Evolutionary conservation across 2,888 invertebrate species (phyloP).

Genomic region (Tinea pellionella): DNA sequence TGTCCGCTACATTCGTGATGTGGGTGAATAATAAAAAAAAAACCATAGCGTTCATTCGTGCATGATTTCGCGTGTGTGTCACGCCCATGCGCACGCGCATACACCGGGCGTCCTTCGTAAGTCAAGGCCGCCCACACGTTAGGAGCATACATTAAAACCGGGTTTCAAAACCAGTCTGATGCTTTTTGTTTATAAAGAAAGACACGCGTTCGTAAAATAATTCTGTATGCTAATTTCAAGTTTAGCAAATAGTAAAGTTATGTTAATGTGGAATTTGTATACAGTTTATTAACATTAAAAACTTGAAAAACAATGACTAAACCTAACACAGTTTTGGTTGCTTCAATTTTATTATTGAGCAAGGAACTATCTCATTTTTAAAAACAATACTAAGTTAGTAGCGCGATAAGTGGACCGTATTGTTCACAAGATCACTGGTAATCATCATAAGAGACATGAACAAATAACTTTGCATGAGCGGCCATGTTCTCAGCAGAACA

Average conservation of each 20-base stretch:
- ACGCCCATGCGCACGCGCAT: slow-evolving; percentile 24
- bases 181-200: not conserved
- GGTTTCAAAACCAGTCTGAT: slow-evolving; percentile 25
- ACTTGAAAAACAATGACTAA: not conserved
- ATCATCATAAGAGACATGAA: no score
- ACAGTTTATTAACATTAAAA: not conserved
- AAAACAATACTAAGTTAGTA: no score
- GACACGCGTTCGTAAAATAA: not conserved
- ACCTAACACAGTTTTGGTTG: not conserved
- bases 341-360: no score
- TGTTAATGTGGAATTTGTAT: not conserved
- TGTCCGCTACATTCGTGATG: slow-evolving; percentile 8
- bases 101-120: slow-evolving; percentile 41
- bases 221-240: not conserved
- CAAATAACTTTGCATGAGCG: no score
- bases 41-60: not conserved
- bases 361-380: no score
- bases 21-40: not conserved
- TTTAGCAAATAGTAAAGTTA: not conserved
- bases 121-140: slow-evolving; percentile 57
- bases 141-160: slow-evolving; percentile 29
- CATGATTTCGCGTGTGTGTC: not conserved
- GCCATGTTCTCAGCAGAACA: no score
- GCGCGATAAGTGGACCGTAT: no score
- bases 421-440: no score